A percentile compares a stretch with the other conserved stretches of the same genome.
These are phyloP conservation scores for Trachythela sp. DNA, from an alignment of 64 coral and sea anemone species.

Conservation along the genomic window DNA sequence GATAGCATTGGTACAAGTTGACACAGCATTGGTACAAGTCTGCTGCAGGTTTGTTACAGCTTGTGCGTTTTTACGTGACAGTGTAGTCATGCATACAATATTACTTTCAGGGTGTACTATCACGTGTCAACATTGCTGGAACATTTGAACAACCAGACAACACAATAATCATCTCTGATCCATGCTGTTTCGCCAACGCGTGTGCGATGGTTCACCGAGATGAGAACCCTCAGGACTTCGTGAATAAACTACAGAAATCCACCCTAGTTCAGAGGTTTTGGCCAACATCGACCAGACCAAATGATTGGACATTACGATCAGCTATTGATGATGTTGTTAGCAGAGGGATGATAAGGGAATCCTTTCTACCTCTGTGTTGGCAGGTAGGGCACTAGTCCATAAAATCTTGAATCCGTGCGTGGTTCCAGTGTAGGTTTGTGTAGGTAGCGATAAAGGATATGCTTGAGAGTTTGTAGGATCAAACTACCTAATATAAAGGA, in stretches of 20 bases:
- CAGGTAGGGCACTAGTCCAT: slow-evolving; percentile 43
- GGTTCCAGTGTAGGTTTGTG: too few species aligned
- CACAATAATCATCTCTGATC: neutral
- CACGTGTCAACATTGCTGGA: neutral
- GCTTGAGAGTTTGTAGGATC: too few species aligned
- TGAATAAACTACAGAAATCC: slow-evolving; percentile 76
- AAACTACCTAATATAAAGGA: too few species aligned
- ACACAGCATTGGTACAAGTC: too few species aligned
- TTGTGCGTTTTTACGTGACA: too few species aligned
- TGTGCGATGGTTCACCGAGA: slow-evolving; percentile 68
- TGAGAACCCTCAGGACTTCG: slow-evolving; percentile 73
- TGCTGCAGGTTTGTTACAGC: too few species aligned
- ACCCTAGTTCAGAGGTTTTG: slow-evolving; percentile 68
- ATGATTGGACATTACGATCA: slow-evolving; percentile 90
- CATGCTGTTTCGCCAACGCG: slow-evolving; percentile 12
- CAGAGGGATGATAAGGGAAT: slow-evolving; percentile 86
- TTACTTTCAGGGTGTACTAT: neutral
- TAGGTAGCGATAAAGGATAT: too few species aligned
- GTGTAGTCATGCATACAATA: neutral
- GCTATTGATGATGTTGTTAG: slow-evolving; percentile 89
- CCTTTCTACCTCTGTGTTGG: slow-evolving; percentile 80
- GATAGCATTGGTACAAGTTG: too few species aligned
- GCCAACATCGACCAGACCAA: slow-evolving; percentile 82
- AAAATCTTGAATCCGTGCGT: neutral
- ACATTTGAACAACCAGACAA: neutral